Conservation (phyloP, 2,888 invertebrate genomes). For the Yponomeuta sedellus region DNA sequence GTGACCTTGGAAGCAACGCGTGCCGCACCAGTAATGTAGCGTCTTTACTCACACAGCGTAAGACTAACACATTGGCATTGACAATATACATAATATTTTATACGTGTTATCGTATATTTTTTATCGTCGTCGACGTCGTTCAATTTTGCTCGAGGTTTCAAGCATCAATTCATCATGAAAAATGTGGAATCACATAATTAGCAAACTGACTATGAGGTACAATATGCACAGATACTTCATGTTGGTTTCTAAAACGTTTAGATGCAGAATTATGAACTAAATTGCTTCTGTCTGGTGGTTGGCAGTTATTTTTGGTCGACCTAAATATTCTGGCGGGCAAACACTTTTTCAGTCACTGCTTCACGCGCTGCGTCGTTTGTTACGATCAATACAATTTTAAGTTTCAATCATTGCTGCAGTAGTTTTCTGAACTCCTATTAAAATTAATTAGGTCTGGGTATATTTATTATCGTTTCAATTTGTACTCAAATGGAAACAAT, state of each 20-base stretch:
- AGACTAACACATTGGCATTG: constrained; percentile 13
- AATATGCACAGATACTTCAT: background rate
- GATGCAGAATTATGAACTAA: background rate
- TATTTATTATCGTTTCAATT: background rate
- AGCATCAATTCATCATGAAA: too few species aligned
- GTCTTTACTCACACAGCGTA: constrained; percentile 25
- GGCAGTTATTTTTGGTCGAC: constrained; percentile 63
- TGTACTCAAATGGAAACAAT: too few species aligned
- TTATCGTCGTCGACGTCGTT: too few species aligned
- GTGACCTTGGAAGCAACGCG: constrained; percentile 63
- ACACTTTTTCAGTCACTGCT: constrained; percentile 22
- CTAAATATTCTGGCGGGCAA: constrained; percentile 64
- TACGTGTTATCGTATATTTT: constrained; percentile 4
- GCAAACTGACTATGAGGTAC: too few species aligned
- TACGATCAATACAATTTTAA: too few species aligned
- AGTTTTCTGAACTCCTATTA: too few species aligned
- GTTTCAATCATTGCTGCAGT: too few species aligned
- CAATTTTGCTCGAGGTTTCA: too few species aligned
- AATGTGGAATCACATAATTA: too few species aligned
- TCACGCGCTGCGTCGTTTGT: background rate
- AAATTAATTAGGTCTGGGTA: background rate
- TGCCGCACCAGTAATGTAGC: constrained; percentile 38
- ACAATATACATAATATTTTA: background rate
- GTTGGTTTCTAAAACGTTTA: too few species aligned
- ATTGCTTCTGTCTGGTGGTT: background rate